Evolutionary conservation across 2,113 vertebrate genomes (phyloP), one percentile per base, ranked within the genome.

Genomic region (Rhadina sibilatrix): DNA sequence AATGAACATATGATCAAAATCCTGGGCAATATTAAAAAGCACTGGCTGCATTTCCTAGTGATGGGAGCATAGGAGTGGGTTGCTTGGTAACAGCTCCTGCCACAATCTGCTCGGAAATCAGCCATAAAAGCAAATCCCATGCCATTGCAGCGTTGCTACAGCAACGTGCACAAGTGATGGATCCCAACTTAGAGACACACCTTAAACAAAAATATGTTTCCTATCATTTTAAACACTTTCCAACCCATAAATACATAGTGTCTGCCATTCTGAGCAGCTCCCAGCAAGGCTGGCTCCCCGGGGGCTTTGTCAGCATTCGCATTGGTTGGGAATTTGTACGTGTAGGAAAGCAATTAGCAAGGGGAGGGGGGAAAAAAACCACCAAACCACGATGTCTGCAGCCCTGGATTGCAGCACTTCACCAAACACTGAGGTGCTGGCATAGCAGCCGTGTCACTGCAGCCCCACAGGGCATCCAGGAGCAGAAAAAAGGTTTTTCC

Each of bases 11-110:
- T 24, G 96, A 98, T 93, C 93, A 83, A 87, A 90, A 97, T 30
- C 86, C 97, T 57, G 80, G 89, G 77, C 86, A 72, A 35, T 27
- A 66, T 82, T 50, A 42, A 84, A 94, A 94, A 94, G 70, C 89
- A 60, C 68, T 20, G 94, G 77, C 96, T 95, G 95, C 97, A 93
- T 96, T 97, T 98, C 92, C 96, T 93, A 98, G 98, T 91, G 94
- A 95, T 90, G 15, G 94, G 97, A 97, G 96, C 97, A 97, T 53
- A 96, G 98, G 97, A 98, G 87, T 42, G 74, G 94, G 98, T 98
- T 98, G 98, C 98, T 97, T 98, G 96, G 98, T 97, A 98, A 98
- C 98, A 97, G 95, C 97, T 97, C 94, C 83, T 71, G 94, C 97
- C 98, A 96, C 79, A 89, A 97, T 97, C 96, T 74, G 96, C 98